Percentiles rank a stretch among this genome's conserved stretches.
Conservation (phyloP, 2,113 vertebrate species). For the Dicaeum eximium region DNA sequence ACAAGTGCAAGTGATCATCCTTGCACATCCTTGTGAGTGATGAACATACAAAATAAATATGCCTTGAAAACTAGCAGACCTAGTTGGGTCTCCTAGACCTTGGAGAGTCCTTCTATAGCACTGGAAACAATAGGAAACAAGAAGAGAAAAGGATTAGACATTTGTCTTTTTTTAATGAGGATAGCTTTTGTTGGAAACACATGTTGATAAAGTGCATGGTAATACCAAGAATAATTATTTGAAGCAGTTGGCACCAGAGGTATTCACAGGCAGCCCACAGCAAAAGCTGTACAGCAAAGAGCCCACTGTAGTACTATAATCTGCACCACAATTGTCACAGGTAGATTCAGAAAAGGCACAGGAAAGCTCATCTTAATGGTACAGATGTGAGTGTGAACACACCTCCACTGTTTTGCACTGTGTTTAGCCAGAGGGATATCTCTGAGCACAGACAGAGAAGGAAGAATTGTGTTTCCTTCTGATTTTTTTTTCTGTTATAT, state of each 20-base stretch:
- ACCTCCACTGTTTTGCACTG: background rate
- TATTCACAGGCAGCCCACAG: background rate
- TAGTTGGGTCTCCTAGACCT: background rate
- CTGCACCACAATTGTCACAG: background rate
- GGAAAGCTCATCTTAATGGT: background rate
- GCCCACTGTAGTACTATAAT: background rate
- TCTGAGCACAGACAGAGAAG: background rate
- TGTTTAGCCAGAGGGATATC: background rate
- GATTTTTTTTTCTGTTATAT: background rate
- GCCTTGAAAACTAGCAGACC: background rate
- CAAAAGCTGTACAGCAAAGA: conserved; percentile 1
- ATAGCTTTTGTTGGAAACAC: conserved; percentile 10
- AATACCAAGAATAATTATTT: conserved; percentile 19
- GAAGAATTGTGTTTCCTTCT: background rate
- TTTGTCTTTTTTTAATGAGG: conserved; percentile 14
- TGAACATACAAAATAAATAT: background rate
- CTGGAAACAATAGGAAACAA: background rate
- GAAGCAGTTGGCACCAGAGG: background rate
- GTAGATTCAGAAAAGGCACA: background rate
- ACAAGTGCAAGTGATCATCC: too few species aligned
- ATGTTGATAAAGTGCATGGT: background rate
- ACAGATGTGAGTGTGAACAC: background rate
- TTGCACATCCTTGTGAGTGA: background rate
- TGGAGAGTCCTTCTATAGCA: background rate
- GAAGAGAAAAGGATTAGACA: background rate